Percentiles rank a stretch among this genome's conserved stretches.
phyloP scores from a whole-genome alignment of 2,113 vertebrate species.

The Pluvialis apricaria region DNA sequence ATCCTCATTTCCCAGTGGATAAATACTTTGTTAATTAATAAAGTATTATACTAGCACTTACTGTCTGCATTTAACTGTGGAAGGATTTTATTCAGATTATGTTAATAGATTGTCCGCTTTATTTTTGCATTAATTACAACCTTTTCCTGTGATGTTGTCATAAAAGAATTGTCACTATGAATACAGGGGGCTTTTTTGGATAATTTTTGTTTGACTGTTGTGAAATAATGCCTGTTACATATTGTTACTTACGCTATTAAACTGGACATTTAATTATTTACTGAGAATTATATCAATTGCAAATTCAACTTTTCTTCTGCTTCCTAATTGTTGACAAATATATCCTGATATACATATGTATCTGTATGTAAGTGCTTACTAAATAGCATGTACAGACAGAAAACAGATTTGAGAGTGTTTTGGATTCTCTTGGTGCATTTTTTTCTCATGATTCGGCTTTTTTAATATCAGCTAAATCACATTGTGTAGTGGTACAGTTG shows the following conservation, averaged over 20 bases:
- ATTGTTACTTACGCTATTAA: conserved; percentile 7
- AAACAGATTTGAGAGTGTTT: background rate
- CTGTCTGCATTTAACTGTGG: conserved; percentile 71
- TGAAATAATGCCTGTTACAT: conserved; percentile 42
- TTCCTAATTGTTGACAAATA: background rate
- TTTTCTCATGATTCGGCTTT: background rate
- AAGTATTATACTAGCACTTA: conserved; percentile 78
- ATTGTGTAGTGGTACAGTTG: background rate
- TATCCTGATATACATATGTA: background rate
- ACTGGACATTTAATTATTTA: background rate
- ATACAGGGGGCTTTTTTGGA: conserved; percentile 55
- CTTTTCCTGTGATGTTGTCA: conserved; percentile 57
- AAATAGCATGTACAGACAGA: background rate
- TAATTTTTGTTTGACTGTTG: conserved; percentile 65
- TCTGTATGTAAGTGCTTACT: background rate
- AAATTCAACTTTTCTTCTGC: background rate
- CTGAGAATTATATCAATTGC: background rate
- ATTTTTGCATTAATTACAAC: conserved; percentile 77
- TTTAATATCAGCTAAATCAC: background rate
- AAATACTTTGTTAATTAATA: conserved; percentile 83
- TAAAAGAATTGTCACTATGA: conserved; percentile 62
- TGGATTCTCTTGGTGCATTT: background rate
- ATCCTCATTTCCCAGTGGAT: conserved; percentile 78
- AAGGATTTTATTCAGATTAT: conserved; percentile 80
- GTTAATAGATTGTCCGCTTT: conserved; percentile 77